Evolutionary conservation across 64 coral and sea anemone genomes (phyloP), one percentile per base, ranked within the genome.

Genomic region (Montipora cactus): DNA sequence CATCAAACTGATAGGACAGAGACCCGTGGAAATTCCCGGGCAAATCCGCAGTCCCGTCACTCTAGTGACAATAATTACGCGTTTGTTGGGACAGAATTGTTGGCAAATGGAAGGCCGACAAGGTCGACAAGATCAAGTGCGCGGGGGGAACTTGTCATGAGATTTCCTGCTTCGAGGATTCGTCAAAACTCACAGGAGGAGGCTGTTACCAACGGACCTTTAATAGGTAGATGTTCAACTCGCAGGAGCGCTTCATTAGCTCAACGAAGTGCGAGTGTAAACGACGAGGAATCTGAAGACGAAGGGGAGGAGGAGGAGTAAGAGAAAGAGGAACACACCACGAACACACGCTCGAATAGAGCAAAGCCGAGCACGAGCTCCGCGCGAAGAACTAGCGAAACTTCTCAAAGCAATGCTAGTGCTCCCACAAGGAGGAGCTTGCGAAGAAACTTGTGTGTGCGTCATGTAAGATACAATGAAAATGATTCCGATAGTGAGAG

Each of bases 401-500:
- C 89, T 16, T 97, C 96, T 22, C 82, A 86, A 70, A 45, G 82
- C 67, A 81, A 80, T 49, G 89, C 77, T 4, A 76, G 47, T 70
- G 57, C 67, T 47, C 77, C 76, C 2, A 52, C 87, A 51, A 74
- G 89, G 19, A 78, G 88, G 6, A 95, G 84, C 61, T 80, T 91
- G 13, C 96, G 96, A 16, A 83, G 87, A 15, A 75, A 78, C 44
- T 57, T 90, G 5, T 81, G 87, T 64, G 74, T 85, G 14, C 95
- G 95, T 23, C 85, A 81, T 50, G 79, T 95, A 70, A 88, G 83
- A n/a, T 99, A 96, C 67, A 88, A 95, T 85, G 91, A 94, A 79
- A 87, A 73, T 59, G 81, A 95, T 52, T 91, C 94, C 15, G 91
- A 94, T 46, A 97, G 96, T 44, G 98, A 96, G 8, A 94, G 92